Conservation (phyloP, 2,888 invertebrate species). For the Scaptomyza polygonia region DNA sequence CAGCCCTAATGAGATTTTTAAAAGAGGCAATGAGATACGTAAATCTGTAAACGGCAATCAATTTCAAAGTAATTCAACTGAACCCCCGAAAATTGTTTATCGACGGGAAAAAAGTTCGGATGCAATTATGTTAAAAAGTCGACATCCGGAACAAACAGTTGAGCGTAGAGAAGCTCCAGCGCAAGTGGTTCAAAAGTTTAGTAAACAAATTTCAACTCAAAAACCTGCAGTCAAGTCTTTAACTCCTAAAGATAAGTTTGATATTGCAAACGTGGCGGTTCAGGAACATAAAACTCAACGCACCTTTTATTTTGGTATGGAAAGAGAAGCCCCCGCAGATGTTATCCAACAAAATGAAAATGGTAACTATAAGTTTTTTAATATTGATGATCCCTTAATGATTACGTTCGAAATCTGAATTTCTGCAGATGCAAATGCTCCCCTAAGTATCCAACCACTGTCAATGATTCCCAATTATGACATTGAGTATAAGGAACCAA, state of each 20-base stretch:
- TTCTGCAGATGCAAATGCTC: constrained; percentile 30
- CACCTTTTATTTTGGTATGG: constrained; percentile 93
- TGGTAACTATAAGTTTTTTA: constrained; percentile 16
- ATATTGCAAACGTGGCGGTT: constrained; percentile 17
- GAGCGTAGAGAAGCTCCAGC: neutral
- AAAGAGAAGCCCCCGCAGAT: constrained; percentile 85
- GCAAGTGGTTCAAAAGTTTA: constrained; percentile 1
- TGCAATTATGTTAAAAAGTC: constrained; percentile 55
- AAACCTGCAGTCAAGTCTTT: constrained; percentile 1
- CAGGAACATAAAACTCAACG: constrained; percentile 82
- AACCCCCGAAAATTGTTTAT: constrained; percentile 17
- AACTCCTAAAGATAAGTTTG: constrained; percentile 15
- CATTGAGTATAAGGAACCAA: constrained; percentile 85
- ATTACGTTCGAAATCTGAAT: neutral
- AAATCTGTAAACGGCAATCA: constrained; percentile 41
- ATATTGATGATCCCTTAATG: too few species aligned
- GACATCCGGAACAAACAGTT: constrained; percentile 22
- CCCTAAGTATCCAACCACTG: constrained; percentile 3
- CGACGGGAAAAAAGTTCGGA: constrained; percentile 76
- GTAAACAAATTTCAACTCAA: constrained; percentile 1
- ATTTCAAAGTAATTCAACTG: constrained; percentile 8
- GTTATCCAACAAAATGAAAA: neutral
- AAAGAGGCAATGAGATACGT: constrained; percentile 31
- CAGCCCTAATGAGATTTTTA: constrained; percentile 17
- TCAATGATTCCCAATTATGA: constrained; percentile 85